A percentile compares a stretch with the other conserved stretches of the same genome.
These are phyloP conservation scores for Cassiopea xamachana DNA, from an alignment of 30 jellyfish, hydroid and myxozoan species.

Conservation along the genomic window DNA sequence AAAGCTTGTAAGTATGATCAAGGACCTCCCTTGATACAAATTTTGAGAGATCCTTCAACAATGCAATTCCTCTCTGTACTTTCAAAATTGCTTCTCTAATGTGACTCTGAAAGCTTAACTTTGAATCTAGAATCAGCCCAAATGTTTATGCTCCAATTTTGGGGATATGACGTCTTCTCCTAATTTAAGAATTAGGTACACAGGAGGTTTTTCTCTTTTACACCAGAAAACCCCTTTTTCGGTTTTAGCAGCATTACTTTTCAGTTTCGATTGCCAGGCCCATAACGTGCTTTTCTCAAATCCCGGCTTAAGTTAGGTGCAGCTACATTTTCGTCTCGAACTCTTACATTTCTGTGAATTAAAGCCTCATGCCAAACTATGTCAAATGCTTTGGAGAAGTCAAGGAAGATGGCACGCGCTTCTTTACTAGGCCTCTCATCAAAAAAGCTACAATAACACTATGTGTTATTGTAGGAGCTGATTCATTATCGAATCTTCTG, in stretches of 20 bases:
- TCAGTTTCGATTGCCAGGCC: conserved; percentile 65
- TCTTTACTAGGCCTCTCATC: conserved; percentile 52
- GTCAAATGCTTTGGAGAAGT: conserved; percentile 66
- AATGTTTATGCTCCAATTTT: conserved; percentile 28
- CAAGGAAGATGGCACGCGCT: conserved; percentile 67
- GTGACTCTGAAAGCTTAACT: conserved; percentile 17
- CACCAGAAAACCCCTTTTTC: conserved; percentile 1
- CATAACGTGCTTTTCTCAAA: conserved; percentile 31
- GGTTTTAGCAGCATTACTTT: conserved; percentile 30
- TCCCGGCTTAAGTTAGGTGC: conserved; percentile 47
- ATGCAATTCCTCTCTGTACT: conserved; percentile 29
- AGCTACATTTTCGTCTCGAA: conserved; percentile 39
- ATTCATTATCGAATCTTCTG: conserved; percentile 47
- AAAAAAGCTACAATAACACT: conserved; percentile 27
- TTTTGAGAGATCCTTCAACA: conserved; percentile 21
- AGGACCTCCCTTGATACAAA: conserved; percentile 58
- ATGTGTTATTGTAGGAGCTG: conserved; percentile 46
- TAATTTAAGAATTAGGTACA: conserved; percentile 5
- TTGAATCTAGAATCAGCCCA: conserved; percentile 30
- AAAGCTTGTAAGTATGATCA: conserved; percentile 16
- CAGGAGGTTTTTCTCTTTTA: conserved; percentile 7
- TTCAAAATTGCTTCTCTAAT: conserved; percentile 21
- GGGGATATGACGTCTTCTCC: conserved; percentile 20
- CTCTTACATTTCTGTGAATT: conserved; percentile 23
- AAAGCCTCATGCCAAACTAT: conserved; percentile 63